phyloP scores from a whole-genome alignment of 2,113 vertebrate genomes.

The Paramormyrops kingsleyae region DNA sequence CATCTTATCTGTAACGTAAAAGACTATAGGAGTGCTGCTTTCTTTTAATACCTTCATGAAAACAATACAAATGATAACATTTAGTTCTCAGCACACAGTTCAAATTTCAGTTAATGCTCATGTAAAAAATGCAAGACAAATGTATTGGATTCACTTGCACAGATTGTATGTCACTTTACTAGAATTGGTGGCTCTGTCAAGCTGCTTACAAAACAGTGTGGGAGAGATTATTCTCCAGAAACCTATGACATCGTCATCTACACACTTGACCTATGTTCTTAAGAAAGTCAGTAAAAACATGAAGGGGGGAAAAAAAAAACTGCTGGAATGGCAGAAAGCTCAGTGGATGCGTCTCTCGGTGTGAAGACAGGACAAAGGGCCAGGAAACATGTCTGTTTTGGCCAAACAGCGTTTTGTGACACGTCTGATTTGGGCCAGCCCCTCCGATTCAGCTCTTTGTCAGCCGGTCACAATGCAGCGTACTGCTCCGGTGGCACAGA shows the following conservation, averaged over 20 bases:
- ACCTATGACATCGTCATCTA: conserved; percentile 58
- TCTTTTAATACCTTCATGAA: conserved; percentile 18
- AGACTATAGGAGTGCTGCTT: neutral
- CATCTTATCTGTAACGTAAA: conserved; percentile 12
- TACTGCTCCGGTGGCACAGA: conserved; percentile 61
- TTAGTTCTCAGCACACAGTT: conserved; percentile 18
- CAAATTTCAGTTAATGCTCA: neutral
- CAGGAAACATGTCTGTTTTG: conserved; percentile 42
- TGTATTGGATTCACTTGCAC: neutral
- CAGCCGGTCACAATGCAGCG: conserved; percentile 66
- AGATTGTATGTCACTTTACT: neutral
- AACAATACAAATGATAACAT: conserved; percentile 27
- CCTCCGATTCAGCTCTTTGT: conserved; percentile 64
- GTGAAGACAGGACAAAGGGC: conserved; percentile 20
- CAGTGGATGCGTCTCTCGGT: conserved; percentile 26
- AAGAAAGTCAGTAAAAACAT: conserved; percentile 50
- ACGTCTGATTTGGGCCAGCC: conserved; percentile 64
- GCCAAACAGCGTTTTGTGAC: conserved; percentile 64
- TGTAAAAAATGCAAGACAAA: neutral
- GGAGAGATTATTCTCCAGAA: conserved; percentile 43
- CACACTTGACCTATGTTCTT: conserved; percentile 54
- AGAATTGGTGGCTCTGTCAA: conserved; percentile 20
- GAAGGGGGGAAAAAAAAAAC: conserved; percentile 32
- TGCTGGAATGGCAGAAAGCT: conserved; percentile 33
- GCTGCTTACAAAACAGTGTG: conserved; percentile 44